Conservation (phyloP, 2,113 vertebrate genomes). For the Tupaia chinensis region DNA sequence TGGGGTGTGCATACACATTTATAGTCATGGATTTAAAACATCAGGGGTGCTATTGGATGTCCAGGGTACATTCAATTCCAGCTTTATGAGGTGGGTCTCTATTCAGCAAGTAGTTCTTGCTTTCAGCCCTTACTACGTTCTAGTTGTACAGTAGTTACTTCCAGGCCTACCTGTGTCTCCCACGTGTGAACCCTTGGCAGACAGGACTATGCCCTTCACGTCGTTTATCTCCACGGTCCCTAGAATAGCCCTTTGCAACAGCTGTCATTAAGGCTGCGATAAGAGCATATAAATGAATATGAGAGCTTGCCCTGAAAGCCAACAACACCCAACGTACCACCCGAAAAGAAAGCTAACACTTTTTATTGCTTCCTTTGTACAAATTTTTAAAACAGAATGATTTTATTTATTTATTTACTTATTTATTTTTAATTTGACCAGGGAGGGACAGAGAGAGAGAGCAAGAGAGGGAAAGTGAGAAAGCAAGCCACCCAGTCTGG, state of each 20-base stretch:
- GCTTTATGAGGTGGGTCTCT: not conserved
- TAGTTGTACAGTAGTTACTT: not conserved
- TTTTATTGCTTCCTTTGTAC: not conserved
- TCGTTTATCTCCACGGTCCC: not conserved
- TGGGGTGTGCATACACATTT: not conserved
- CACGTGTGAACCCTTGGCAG: not conserved
- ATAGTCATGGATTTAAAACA: conserved; percentile 17
- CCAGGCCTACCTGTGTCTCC: not conserved
- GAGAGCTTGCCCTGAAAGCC: not conserved
- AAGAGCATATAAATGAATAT: not conserved
- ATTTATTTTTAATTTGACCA: no score
- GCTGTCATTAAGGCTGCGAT: not conserved
- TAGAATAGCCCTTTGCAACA: not conserved
- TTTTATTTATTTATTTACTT: no score
- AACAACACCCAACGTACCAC: not conserved
- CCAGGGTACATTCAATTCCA: not conserved
- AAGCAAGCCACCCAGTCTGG: no score
- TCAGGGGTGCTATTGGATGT: not conserved
- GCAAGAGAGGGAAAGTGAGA: no score
- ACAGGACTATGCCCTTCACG: not conserved
- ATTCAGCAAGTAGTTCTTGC: not conserved
- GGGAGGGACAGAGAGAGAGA: no score
- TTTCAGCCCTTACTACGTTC: not conserved
- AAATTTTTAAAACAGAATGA: conserved; percentile 12
- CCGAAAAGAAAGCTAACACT: not conserved